Conservation (phyloP, 2,888 invertebrate species). For the Galeopsomyia nigrocyanea region DNA sequence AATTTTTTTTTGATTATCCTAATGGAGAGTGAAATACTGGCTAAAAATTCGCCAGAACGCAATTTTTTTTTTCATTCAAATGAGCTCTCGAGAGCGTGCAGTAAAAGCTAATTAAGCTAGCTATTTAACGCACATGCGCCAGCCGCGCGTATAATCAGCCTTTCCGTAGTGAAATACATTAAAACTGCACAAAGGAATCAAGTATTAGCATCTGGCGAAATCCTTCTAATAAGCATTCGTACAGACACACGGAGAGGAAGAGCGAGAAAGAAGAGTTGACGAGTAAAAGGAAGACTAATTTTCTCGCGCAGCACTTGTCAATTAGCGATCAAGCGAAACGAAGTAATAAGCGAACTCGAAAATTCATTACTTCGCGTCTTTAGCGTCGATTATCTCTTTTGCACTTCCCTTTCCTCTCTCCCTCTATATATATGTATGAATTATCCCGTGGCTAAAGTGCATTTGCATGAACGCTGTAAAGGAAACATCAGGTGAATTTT, state of each 20-base stretch:
- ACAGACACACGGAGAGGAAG: not conserved
- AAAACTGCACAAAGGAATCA: not conserved
- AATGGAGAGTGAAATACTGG: too few relatives aligned
- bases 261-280: too few relatives aligned
- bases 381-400: conserved; percentile 34
- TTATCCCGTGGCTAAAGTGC: conserved; percentile 10
- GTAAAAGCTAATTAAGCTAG: too few relatives aligned
- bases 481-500: conserved; percentile 2
- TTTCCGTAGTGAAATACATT: too few relatives aligned
- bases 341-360: conserved; percentile 36
- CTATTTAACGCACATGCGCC: too few relatives aligned
- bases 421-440: conserved; percentile 16
- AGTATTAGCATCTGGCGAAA: not conserved
- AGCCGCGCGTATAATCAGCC: too few relatives aligned
- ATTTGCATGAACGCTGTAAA: conserved; percentile 30
- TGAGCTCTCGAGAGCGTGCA: too few relatives aligned
- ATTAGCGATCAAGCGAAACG: conserved; percentile 39
- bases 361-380: conserved; percentile 13
- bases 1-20: too few relatives aligned
- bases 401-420: not conserved
- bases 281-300: conserved; percentile 49
- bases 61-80: too few relatives aligned
- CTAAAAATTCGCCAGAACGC: too few relatives aligned
- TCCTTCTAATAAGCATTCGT: conserved; percentile 2
- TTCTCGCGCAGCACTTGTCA: conserved; percentile 40